Conservation (phyloP, 2,797 vertebrate species). For the Sebastes trivittatus region DNA sequence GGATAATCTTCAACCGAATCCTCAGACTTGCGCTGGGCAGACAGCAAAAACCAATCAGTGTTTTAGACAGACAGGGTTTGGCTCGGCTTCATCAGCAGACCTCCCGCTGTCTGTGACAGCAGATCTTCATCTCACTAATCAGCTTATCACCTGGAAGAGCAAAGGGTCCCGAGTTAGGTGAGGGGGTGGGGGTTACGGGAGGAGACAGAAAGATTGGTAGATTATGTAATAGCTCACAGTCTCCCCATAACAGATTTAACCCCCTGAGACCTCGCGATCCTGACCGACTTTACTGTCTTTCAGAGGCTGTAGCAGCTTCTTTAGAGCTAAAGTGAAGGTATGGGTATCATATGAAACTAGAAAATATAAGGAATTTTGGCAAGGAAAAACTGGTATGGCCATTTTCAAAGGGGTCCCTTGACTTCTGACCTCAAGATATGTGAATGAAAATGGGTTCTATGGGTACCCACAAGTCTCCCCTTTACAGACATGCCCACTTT, state of each 20-base stretch:
- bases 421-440: too few species aligned
- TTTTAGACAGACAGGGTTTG: slow-evolving; percentile 20
- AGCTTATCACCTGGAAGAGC: slow-evolving; percentile 65
- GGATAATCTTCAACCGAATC: slow-evolving; percentile 32
- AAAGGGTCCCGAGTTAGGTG: slow-evolving; percentile 10
- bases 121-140: slow-evolving; percentile 49
- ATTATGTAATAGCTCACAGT: slow-evolving; percentile 34
- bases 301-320: too few species aligned
- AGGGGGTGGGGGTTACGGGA: background rate
- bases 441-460: too few species aligned
- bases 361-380: too few species aligned
- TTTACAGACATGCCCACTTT: too few species aligned
- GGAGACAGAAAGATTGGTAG: slow-evolving; percentile 1
- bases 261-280: too few species aligned
- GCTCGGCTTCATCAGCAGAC: slow-evolving; percentile 20
- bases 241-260: background rate
- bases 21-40: background rate
- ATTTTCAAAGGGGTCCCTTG: too few species aligned
- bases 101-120: slow-evolving; percentile 35
- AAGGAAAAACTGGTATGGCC: too few species aligned
- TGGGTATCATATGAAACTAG: too few species aligned
- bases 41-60: slow-evolving; percentile 16
- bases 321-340: too few species aligned
- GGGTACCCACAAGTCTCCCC: too few species aligned
- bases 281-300: too few species aligned